A percentile compares a stretch with the other conserved stretches of the same genome.
Conservation (phyloP, 2,113 vertebrate genomes). For the Rhombomys opimus region DNA sequence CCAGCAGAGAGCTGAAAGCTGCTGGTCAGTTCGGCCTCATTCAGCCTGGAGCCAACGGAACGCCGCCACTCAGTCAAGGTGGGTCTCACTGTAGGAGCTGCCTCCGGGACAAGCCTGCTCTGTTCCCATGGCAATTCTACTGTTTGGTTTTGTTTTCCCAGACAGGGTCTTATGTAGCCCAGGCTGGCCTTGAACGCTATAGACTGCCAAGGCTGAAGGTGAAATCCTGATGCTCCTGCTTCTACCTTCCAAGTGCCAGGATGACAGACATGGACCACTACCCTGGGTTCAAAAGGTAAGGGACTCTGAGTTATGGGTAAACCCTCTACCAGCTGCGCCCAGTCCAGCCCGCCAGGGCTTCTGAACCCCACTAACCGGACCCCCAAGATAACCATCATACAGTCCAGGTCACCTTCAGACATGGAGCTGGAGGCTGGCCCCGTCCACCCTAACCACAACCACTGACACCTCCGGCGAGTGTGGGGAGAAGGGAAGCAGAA, state of each 20-base stretch:
- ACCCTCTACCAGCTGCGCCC: background rate
- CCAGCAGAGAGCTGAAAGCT: background rate
- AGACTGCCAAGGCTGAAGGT: background rate
- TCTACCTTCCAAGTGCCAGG: background rate
- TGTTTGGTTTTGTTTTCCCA: background rate
- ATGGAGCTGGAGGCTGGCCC: rapidly evolving
- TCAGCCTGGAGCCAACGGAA: background rate
- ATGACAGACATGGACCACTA: background rate
- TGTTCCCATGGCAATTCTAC: background rate
- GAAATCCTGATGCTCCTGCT: background rate
- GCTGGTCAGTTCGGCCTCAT: background rate
- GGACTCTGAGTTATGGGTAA: background rate
- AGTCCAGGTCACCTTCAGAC: background rate
- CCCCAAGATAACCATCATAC: background rate
- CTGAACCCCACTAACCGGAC: background rate
- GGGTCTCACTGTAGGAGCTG: background rate
- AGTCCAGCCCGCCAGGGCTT: background rate
- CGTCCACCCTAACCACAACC: background rate
- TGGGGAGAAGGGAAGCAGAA: background rate
- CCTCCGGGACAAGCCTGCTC: no score
- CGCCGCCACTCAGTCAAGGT: background rate
- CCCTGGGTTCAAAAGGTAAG: background rate
- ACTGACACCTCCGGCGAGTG: background rate
- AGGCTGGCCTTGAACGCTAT: background rate
- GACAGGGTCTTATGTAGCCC: background rate